Conservation (phyloP, 2,888 invertebrate species). For the Troides oblongomaculatus region DNA sequence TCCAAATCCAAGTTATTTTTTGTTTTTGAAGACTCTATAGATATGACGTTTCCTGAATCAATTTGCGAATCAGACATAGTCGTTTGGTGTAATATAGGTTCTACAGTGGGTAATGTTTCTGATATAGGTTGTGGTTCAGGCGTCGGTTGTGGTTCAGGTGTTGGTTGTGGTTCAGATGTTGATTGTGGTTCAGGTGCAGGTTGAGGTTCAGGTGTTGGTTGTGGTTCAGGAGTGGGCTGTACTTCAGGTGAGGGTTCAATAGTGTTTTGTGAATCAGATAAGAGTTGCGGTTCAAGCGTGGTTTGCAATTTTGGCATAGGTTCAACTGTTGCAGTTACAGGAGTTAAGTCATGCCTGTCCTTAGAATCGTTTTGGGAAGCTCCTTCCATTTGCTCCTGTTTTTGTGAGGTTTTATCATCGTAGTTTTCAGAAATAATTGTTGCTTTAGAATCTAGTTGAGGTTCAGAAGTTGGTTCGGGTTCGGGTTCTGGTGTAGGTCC, state of each 20-base stretch:
- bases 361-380: slow-evolving; percentile 37
- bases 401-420: slow-evolving; percentile 28
- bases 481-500: slow-evolving; percentile 41
- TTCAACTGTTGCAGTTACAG: slow-evolving; percentile 37
- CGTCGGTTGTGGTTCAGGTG: slow-evolving; percentile 54
- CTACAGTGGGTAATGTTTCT: slow-evolving; percentile 32
- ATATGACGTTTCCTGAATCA: slow-evolving; percentile 31
- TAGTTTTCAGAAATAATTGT: slow-evolving; percentile 3
- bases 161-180: slow-evolving; percentile 51
- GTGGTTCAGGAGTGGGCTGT: slow-evolving; percentile 14
- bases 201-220: slow-evolving; percentile 21
- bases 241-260: slow-evolving; percentile 25
- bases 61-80: slow-evolving; percentile 5
- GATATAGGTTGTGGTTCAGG: slow-evolving; percentile 28
- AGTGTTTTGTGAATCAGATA: not conserved
- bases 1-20: slow-evolving; percentile 32
- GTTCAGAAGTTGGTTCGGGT: slow-evolving; percentile 36
- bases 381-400: slow-evolving; percentile 40
- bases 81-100: slow-evolving; percentile 17
- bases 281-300: slow-evolving; percentile 54
- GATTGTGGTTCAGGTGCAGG: slow-evolving; percentile 33
- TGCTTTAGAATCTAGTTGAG: slow-evolving; percentile 36
- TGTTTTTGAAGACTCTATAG: slow-evolving; percentile 31
- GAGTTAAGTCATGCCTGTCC: slow-evolving; percentile 50
- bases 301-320: slow-evolving; percentile 49